Conservation (phyloP, 2,113 vertebrate genomes). For the Micronisus gabar region DNA sequence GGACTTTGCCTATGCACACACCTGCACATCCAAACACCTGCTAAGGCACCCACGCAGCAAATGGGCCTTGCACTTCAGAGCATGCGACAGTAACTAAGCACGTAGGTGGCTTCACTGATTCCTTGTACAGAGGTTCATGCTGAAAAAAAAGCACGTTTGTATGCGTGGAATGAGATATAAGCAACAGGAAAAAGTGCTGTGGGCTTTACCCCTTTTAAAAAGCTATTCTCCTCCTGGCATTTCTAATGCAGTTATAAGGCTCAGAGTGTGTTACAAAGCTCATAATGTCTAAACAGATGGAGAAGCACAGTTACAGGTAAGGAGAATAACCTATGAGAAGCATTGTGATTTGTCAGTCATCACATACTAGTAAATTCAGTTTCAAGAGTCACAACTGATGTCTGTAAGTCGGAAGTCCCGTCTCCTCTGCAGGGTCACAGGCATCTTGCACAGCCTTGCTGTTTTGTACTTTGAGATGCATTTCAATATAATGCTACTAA, state of each 20-base stretch:
- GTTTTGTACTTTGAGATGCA: neutral
- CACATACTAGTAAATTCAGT: neutral
- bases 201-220: neutral
- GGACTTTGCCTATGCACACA: slow-evolving; percentile 13
- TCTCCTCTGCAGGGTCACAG: neutral
- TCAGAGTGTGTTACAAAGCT: neutral
- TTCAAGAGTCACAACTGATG: neutral
- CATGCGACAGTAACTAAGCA: neutral
- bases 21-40: slow-evolving; percentile 39
- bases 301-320: neutral
- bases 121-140: neutral
- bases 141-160: neutral
- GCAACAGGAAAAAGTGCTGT: neutral
- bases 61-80: neutral
- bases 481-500: neutral
- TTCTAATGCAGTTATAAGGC: neutral
- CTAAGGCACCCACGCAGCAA: neutral
- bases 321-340: neutral
- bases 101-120: neutral
- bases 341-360: neutral
- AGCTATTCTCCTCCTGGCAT: neutral
- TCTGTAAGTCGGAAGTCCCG: neutral
- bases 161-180: neutral
- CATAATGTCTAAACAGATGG: neutral
- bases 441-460: neutral